These are phyloP conservation scores for Atopsyche davidsoni DNA, from an alignment of 1,140 invertebrate species.

Conservation along the genomic window DNA sequence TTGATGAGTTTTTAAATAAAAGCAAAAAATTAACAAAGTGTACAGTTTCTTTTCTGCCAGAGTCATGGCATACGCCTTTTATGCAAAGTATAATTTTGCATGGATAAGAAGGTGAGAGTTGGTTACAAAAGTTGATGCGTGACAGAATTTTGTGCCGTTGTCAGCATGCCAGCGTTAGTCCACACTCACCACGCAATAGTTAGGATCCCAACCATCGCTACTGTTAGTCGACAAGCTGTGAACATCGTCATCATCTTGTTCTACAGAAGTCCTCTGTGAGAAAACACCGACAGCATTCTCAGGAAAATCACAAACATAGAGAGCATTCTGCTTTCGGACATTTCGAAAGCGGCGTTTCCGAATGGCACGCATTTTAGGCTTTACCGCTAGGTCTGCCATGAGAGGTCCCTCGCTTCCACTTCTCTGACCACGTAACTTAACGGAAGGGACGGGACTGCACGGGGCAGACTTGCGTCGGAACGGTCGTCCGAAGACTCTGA, in stretches of 20 bases:
- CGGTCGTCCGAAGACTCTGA: conserved; percentile 55
- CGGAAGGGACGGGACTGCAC: conserved; percentile 52
- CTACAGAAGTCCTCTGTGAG: conserved; percentile 12
- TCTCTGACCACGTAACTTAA: conserved; percentile 41
- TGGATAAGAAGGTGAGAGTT: too few species aligned
- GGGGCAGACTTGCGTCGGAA: conserved; percentile 61
- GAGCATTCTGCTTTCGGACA: conserved; percentile 6
- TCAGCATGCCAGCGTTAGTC: conserved; percentile 11
- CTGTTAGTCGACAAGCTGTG: conserved; percentile 23
- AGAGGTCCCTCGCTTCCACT: conserved; percentile 48
- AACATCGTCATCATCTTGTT: conserved; percentile 16
- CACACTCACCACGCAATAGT: conserved; percentile 28
- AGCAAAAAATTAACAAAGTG: too few species aligned
- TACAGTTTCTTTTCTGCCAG: too few species aligned
- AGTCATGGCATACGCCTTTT: too few species aligned
- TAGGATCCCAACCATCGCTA: conserved; percentile 19
- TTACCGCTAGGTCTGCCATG: conserved; percentile 28
- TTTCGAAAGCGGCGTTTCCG: conserved; percentile 38
- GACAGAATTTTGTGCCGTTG: background rate
- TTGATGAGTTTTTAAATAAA: too few species aligned
- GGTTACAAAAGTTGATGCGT: too few species aligned
- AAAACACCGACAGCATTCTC: conserved; percentile 20
- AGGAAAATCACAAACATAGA: conserved; percentile 7
- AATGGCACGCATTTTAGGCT: conserved; percentile 36
- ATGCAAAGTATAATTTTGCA: too few species aligned